These are phyloP conservation scores for Epinotia demarniana DNA, from an alignment of 2,888 invertebrate genomes.

Conservation along the genomic window DNA sequence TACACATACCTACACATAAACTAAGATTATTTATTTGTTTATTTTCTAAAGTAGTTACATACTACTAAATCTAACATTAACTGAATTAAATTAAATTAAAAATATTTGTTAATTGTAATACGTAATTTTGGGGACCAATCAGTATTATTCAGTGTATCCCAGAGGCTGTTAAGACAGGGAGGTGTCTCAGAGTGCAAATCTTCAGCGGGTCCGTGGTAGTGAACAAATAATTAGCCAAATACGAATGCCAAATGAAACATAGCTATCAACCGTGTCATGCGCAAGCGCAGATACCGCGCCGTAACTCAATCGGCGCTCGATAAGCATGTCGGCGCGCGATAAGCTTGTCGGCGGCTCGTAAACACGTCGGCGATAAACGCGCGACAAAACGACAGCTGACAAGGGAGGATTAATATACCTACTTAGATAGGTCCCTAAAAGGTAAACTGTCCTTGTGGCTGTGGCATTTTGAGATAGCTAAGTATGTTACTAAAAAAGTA, in stretches of 20 bases:
- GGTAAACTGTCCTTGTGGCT: not conserved
- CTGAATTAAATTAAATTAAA: too few species aligned
- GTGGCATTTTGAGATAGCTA: not conserved
- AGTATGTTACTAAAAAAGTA: too few species aligned
- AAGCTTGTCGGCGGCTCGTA: conserved; percentile 77
- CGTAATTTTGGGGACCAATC: too few species aligned
- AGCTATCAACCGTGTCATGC: conserved; percentile 3
- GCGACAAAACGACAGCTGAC: conserved; percentile 47
- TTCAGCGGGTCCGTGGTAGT: too few species aligned
- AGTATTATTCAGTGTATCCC: too few species aligned
- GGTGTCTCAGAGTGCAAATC: too few species aligned
- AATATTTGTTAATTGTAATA: too few species aligned
- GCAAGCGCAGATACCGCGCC: conserved; percentile 46
- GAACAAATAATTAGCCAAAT: not conserved
- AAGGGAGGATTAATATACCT: conserved; percentile 36
- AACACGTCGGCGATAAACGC: conserved; percentile 66
- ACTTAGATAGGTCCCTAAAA: not conserved
- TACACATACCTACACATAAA: too few species aligned
- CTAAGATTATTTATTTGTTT: too few species aligned
- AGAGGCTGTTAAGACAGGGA: too few species aligned
- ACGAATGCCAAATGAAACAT: not conserved
- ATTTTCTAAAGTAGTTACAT: too few species aligned
- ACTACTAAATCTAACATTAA: too few species aligned
- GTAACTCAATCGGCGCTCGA: conserved; percentile 73
- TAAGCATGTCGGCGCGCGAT: conserved; percentile 60